Base-by-base conservation (phyloP, 2,888 invertebrate species). In the Junonia oenone region DNA sequence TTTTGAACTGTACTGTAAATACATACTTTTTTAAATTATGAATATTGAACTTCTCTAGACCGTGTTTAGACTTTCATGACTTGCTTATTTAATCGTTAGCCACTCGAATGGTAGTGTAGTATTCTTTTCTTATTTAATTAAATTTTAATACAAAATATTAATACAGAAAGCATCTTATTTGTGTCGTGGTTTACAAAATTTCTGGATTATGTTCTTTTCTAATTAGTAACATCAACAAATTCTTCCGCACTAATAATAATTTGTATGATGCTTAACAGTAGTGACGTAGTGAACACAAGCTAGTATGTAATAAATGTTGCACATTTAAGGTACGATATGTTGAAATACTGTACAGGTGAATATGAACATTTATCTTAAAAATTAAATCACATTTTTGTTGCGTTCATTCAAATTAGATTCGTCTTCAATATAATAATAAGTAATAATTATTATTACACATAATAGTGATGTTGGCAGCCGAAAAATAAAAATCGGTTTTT, bases 191-290 rank as follows among this genome's bases (percentile, higher is more conserved):
- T n/a, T 38, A 9, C 8, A 11, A 11, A 14, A 17, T 33, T 33
- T 11, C 11, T 17, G 14, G 11, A 38, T 17, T 4, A 38, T 40
- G 0, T 29, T 38, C 19, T 46, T 37, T 37, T 19, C 11, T 37
- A 27, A 52, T 46, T 38, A 53, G 6, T 53, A 11, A 17, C 38
- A 5, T 17, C 14, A 37, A 47, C 13, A 14, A 31, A 46, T 52
- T 53, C 52, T 47, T 46, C 46, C 35, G 46, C 52, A 38, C 46
- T 53, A 47, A 53, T 40, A 47, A 53, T 40, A 33, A 46, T 46
- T 53, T 46, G 33, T 46, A 17, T 38, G 17, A 52, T 29, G 52
- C 52, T 53, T 52, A 35, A 26, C 27, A 38, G 19, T 53, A 38
- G 46, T 52, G 37, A 15, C 38, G 46, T 17, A 51, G 45, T 45